These are phyloP conservation scores for Calyptommatus sinebrachiatus DNA, from an alignment of 2,113 vertebrate genomes.

Conservation along the genomic window DNA sequence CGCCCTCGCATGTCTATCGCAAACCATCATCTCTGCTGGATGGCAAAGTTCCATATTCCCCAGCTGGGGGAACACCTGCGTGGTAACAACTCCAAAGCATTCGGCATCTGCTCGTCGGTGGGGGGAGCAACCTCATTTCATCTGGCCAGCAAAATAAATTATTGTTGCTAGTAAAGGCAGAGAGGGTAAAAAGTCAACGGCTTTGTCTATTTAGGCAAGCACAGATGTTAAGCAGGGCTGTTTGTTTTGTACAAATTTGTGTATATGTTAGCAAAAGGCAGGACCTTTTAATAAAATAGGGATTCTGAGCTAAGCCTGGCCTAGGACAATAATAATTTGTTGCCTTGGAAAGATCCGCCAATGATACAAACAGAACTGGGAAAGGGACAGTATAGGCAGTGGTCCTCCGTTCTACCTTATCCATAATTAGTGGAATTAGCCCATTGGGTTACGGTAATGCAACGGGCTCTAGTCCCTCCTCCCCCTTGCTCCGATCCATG, in stretches of 20 bases:
- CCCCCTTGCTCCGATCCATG: no score
- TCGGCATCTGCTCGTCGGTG: slow-evolving; percentile 65
- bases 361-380: background rate
- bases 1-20: slow-evolving; percentile 72
- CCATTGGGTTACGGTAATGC: no score
- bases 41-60: slow-evolving; percentile 70
- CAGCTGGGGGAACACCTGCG: slow-evolving; percentile 77
- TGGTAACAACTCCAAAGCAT: slow-evolving; percentile 57
- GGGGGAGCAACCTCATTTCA: slow-evolving; percentile 63
- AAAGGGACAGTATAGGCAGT: no score
- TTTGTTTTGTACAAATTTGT: slow-evolving; percentile 68
- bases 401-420: background rate
- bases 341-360: background rate
- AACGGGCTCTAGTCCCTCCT: no score
- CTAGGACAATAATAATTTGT: background rate
- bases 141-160: slow-evolving; percentile 70
- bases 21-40: slow-evolving; percentile 69
- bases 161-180: slow-evolving; percentile 60
- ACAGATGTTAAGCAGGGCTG: slow-evolving; percentile 71
- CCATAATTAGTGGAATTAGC: no score
- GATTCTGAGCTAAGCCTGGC: background rate
- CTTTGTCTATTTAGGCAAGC: slow-evolving; percentile 63
- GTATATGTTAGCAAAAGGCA: slow-evolving; percentile 66
- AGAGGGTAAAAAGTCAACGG: slow-evolving; percentile 68
- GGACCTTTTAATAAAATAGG: slow-evolving; percentile 66